Evolutionary conservation across 1,140 invertebrate genomes (phyloP).

Genomic region (Apis cerana): DNA sequence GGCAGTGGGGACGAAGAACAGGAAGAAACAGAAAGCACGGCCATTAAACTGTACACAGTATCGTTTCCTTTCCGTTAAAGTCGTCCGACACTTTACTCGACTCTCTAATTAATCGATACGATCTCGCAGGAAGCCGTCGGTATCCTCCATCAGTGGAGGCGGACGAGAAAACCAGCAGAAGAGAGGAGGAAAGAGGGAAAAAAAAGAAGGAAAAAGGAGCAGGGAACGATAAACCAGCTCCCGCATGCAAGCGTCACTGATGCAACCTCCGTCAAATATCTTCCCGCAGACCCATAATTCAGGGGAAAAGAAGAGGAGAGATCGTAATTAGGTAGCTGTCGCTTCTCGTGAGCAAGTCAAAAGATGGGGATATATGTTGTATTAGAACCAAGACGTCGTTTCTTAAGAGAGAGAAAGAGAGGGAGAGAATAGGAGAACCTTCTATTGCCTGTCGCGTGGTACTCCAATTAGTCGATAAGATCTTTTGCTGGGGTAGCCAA

Average conservation of each 20-base stretch:
- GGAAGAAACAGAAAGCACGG: slow-evolving; percentile 27
- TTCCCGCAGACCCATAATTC: slow-evolving; percentile 43
- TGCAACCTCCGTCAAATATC: slow-evolving; percentile 8
- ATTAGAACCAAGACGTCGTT: slow-evolving; percentile 52
- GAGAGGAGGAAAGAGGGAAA: background rate
- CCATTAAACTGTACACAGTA: slow-evolving; percentile 46
- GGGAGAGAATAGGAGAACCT: slow-evolving; percentile 7
- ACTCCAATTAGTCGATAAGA: slow-evolving; percentile 67
- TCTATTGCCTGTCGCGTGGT: slow-evolving; percentile 58
- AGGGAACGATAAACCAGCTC: slow-evolving; percentile 45
- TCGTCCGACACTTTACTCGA: slow-evolving; percentile 34
- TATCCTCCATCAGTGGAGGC: background rate
- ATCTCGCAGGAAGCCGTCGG: slow-evolving; percentile 52
- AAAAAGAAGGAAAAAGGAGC: background rate
- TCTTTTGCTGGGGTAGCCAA: slow-evolving; percentile 40
- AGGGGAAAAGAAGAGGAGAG: slow-evolving; percentile 45
- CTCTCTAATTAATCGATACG: slow-evolving; percentile 63
- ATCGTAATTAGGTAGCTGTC: slow-evolving; percentile 65
- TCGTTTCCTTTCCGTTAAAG: slow-evolving; percentile 31
- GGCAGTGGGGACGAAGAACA: background rate
- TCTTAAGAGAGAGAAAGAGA: slow-evolving; percentile 9
- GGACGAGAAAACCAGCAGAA: background rate
- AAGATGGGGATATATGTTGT: slow-evolving; percentile 57
- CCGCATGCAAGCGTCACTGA: slow-evolving; percentile 41
- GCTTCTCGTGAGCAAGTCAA: slow-evolving; percentile 39